Conservation (phyloP, 2,888 invertebrate genomes). For the Apoderus coryli region DNA sequence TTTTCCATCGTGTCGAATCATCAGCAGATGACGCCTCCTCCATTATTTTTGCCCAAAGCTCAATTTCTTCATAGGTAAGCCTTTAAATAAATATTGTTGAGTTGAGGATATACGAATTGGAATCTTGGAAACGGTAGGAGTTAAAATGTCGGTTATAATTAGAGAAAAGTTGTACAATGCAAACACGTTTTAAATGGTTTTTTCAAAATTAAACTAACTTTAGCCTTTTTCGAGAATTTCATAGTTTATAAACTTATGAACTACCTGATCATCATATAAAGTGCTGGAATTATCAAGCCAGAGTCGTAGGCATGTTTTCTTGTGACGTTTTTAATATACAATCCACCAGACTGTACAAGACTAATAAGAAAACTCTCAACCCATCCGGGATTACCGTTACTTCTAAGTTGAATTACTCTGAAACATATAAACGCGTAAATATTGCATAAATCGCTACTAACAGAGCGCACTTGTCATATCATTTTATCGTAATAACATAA, state of each 20-base stretch:
- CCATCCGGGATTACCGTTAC: conserved; percentile 51
- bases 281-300: conserved; percentile 27
- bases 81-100: conserved; percentile 10
- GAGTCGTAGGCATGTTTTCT: conserved; percentile 23
- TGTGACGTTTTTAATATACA: conserved; percentile 33
- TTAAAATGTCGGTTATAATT: too few relatives aligned
- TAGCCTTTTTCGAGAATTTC: too few relatives aligned
- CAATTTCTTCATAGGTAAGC: conserved; percentile 18
- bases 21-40: conserved; percentile 17
- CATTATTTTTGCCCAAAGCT: conserved; percentile 21
- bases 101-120: neutral
- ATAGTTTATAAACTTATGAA: conserved; percentile 1
- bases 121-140: too few relatives aligned
- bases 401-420: conserved; percentile 41
- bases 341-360: conserved; percentile 38
- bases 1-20: conserved; percentile 29
- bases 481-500: too few relatives aligned
- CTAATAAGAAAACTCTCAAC: conserved; percentile 48
- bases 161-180: too few relatives aligned
- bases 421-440: too few relatives aligned
- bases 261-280: conserved; percentile 27
- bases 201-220: too few relatives aligned
- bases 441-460: neutral
- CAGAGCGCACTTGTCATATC: neutral
- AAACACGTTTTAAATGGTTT: too few relatives aligned